Conservation (phyloP, 2,113 vertebrate genomes). For the Pristiophorus japonicus region DNA sequence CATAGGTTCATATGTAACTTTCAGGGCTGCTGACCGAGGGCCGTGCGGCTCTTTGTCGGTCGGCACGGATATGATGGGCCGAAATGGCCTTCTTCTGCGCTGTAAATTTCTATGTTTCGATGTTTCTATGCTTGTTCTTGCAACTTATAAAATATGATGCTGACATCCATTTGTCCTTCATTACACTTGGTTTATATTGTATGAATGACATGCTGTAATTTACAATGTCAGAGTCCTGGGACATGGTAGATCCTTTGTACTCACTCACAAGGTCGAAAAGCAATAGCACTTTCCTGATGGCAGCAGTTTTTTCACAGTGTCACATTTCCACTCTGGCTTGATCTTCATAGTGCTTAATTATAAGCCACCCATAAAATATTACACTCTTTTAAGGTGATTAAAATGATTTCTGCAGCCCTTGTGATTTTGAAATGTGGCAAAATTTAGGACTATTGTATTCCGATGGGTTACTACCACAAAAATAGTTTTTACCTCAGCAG, state of each 20-base stretch:
- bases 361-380: not conserved
- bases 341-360: not conserved
- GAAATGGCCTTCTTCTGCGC: no score
- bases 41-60: no score
- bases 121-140: not conserved
- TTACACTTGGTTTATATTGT: not conserved
- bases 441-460: not conserved
- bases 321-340: not conserved
- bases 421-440: not conserved
- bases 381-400: not conserved
- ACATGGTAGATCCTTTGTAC: not conserved
- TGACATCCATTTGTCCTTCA: slow-evolving; percentile 3
- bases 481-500: not conserved
- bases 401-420: not conserved
- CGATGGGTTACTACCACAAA: not conserved
- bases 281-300: not conserved
- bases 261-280: slow-evolving; percentile 4
- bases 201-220: slow-evolving; percentile 23
- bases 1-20: no score
- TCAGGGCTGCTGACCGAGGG: no score
- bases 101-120: no score
- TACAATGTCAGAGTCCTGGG: not conserved
- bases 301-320: slow-evolving; percentile 11
- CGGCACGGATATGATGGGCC: no score
- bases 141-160: not conserved